Evolutionary conservation across 2,113 vertebrate genomes (phyloP).

Genomic region (Trematocara zebra): DNA sequence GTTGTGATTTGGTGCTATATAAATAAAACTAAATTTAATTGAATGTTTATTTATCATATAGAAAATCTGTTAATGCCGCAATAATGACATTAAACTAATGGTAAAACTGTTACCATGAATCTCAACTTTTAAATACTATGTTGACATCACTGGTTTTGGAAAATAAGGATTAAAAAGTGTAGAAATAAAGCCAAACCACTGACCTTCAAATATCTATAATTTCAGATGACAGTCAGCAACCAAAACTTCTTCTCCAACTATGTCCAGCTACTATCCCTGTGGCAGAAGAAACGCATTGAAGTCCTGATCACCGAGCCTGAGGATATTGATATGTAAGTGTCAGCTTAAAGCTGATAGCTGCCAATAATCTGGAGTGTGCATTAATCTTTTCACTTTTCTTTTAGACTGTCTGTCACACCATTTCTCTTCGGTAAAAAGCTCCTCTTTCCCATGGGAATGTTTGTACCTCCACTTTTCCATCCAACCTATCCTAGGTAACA

Average conservation of each 20-base stretch:
- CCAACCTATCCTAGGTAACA: slow-evolving; percentile 70
- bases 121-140: background rate
- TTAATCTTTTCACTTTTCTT: background rate
- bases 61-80: background rate
- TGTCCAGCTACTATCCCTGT: slow-evolving; percentile 62
- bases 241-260: slow-evolving; percentile 72
- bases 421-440: slow-evolving; percentile 50
- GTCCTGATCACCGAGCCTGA: slow-evolving; percentile 37
- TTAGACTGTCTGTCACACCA: slow-evolving; percentile 62
- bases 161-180: background rate
- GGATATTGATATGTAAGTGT: slow-evolving; percentile 52
- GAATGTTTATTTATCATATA: background rate
- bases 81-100: background rate
- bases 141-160: background rate
- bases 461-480: slow-evolving; percentile 70
- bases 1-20: background rate
- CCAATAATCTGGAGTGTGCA: background rate
- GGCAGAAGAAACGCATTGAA: slow-evolving; percentile 50
- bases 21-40: background rate
- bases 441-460: slow-evolving; percentile 72
- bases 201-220: background rate
- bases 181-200: background rate
- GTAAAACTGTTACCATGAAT: background rate
- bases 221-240: slow-evolving; percentile 55
- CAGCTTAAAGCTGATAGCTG: background rate